Base-by-base conservation (phyloP, 2,888 invertebrate genomes). In the Hypomecis punctinalis region DNA sequence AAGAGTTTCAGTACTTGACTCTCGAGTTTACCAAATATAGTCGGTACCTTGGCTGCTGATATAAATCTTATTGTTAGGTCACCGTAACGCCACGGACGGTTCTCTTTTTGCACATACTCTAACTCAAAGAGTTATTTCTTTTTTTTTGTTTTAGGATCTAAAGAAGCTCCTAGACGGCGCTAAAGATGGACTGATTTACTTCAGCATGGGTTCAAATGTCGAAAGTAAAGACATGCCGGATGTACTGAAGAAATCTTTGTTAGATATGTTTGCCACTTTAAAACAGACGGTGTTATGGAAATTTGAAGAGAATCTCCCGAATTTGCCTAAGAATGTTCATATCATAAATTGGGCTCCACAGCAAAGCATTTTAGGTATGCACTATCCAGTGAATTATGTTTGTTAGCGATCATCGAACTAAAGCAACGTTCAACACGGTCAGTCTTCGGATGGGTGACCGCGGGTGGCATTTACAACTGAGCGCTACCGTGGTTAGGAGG, bases 261-360 rank as follows among this genome's bases (percentile, higher is more conserved):
- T 93, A 0, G 74, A 82, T 23, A 80, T 87, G 54, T 90, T 94
- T 51, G 78, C 85, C 1, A 74, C 69, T 2, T 68, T 94, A 39
- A 89, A 90, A 47, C 90, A 93, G 72, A 88, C 86, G 0, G 90
- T 94, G 0, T 67, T 94, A n/a, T 93, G 92, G 93, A 93, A 91
- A 71, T 88, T 88, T 67, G 90, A 90, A 62, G 84, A 85, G 36
- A 66, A 68, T 0, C 47, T 87, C 37, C 75, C 82, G 0, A 75
- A 82, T 35, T 13, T 78, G 5, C 89, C 91, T 0, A 72, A 76
- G 8, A 93, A 94, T 69, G 86, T 94, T 0, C 83, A 86, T 56
- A 75, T 92, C 0, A 57, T 84, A 5, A 70, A 83, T 5, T 93
- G 93, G 89, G 82, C 88, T 5, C 90, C 91, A 0, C 91, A 92